phyloP scores from a whole-genome alignment of 2,888 invertebrate species.

The Oligia strigilis region DNA sequence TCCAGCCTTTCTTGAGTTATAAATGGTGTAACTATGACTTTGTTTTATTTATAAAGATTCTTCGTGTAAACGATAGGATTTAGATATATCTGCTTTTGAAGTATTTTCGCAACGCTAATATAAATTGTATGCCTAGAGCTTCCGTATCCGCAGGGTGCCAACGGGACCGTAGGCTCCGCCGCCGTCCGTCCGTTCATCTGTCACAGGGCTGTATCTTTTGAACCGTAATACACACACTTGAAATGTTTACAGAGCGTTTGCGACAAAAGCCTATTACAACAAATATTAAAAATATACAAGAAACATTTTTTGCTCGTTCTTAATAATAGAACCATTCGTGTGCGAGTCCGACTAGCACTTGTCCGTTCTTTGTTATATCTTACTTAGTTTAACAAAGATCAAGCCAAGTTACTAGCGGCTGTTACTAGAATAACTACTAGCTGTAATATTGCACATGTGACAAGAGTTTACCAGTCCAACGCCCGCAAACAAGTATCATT shows the following conservation, averaged over 20 bases:
- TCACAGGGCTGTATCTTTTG: background rate
- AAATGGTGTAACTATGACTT: too few relatives aligned
- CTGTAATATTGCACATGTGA: background rate
- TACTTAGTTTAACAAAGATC: too few relatives aligned
- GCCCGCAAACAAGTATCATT: constrained; percentile 13
- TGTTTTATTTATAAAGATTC: too few relatives aligned
- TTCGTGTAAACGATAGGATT: background rate
- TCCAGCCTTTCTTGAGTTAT: too few relatives aligned
- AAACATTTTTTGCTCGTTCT: background rate
- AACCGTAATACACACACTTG: background rate
- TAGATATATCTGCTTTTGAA: background rate
- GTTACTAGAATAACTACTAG: background rate
- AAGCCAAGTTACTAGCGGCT: too few relatives aligned
- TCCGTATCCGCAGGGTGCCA: background rate
- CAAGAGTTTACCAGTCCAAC: constrained; percentile 18
- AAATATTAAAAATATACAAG: background rate
- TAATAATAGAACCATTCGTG: background rate
- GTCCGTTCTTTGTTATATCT: background rate
- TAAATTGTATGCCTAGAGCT: background rate
- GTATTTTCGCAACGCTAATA: background rate
- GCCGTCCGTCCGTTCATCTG: background rate
- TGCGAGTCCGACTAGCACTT: background rate
- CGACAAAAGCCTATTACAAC: background rate
- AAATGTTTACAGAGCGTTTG: background rate
- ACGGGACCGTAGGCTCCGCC: background rate